Percentiles rank a stretch among this genome's conserved stretches.
These are phyloP conservation scores for Cheiracanthium punctorium DNA, from an alignment of 2,888 invertebrate species.

Conservation along the genomic window DNA sequence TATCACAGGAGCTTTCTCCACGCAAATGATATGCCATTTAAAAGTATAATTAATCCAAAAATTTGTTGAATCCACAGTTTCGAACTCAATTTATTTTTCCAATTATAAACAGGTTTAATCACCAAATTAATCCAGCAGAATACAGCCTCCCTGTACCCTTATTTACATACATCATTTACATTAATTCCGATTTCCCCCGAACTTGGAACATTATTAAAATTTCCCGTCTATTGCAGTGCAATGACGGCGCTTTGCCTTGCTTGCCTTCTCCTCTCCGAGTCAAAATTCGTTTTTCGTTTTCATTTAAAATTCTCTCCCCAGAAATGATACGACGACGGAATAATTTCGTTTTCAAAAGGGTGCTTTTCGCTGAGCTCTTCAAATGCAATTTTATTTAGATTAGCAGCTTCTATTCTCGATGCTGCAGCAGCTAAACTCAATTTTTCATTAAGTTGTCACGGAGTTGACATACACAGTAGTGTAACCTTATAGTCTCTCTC, in stretches of 20 bases:
- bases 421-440: background rate
- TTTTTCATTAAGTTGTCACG: conserved; percentile 11
- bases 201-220: background rate
- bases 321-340: background rate
- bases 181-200: background rate
- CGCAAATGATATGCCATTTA: too few species aligned
- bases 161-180: background rate
- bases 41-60: too few species aligned
- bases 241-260: background rate
- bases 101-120: too few species aligned
- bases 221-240: background rate
- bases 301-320: background rate
- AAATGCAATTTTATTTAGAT: conserved; percentile 8
- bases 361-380: background rate
- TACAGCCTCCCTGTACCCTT: background rate
- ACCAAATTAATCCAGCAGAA: too few species aligned
- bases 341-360: background rate
- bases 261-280: background rate
- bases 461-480: background rate
- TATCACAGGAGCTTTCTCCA: too few species aligned
- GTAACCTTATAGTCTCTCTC: background rate
- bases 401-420: background rate
- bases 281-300: background rate
- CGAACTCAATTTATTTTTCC: too few species aligned
- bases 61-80: too few species aligned